A percentile compares a stretch with the other conserved stretches of the same genome.
Evolutionary conservation across 2,888 invertebrate species (phyloP).

Genomic region (Arenicola marina): DNA sequence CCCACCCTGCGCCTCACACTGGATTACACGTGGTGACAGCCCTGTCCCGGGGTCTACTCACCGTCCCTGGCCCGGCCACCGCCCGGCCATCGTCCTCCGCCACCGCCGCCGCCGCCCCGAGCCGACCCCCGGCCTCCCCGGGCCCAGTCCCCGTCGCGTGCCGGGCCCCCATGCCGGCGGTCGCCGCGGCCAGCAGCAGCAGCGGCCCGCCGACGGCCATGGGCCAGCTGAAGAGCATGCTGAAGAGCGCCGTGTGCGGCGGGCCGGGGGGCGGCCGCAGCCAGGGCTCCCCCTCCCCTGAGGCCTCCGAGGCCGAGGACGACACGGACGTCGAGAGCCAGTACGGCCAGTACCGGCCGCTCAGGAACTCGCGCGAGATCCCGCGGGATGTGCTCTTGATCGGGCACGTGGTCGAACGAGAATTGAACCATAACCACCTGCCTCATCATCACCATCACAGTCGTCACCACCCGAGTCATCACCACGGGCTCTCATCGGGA

Average conservation of each 20-base stretch:
- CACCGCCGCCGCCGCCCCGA: too few species aligned
- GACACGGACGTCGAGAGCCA: conserved; percentile 23
- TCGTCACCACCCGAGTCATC: conserved; percentile 9
- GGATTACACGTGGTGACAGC: too few species aligned
- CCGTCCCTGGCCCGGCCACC: too few species aligned
- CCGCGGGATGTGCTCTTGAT: neutral
- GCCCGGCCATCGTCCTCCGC: too few species aligned
- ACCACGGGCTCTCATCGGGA: neutral
- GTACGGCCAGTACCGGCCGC: conserved; percentile 17
- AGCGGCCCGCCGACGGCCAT: conserved; percentile 9
- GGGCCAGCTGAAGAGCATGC: conserved; percentile 29
- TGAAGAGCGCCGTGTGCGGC: conserved; percentile 27
- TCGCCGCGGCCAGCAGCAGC: too few species aligned
- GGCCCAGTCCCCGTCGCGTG: too few species aligned
- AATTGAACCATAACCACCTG: conserved; percentile 5
- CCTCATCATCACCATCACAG: conserved; percentile 1
- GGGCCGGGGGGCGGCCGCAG: conserved; percentile 11
- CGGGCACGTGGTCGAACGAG: neutral
- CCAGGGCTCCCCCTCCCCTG: conserved; percentile 1
- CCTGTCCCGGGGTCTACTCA: too few species aligned
- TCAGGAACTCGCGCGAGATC: conserved; percentile 5
- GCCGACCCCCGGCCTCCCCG: too few species aligned
- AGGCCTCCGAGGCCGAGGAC: conserved; percentile 21
- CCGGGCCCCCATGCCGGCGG: too few species aligned
- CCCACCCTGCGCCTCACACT: too few species aligned